Evolutionary conservation across 2,888 invertebrate genomes (phyloP), one percentile per base, ranked within the genome.

Genomic region (Stenurella melanura): DNA sequence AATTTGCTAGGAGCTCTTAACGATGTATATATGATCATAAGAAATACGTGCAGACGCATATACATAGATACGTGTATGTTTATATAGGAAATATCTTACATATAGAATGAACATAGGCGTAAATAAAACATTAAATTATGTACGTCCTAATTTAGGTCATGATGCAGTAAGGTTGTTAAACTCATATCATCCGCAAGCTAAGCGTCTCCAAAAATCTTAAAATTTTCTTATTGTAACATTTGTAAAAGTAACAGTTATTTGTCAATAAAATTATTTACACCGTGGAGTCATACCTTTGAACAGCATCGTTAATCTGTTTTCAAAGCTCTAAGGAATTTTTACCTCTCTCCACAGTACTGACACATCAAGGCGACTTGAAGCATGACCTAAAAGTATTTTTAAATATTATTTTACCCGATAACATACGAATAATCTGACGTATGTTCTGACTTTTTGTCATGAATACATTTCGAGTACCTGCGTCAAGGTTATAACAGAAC

Each of bases 151-250:
- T 78, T 76, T 77, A 78, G 80, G 80, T 80, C 80, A 80, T 73
- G 75, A 77, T 80, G 80, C 63, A 64, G 78, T 74, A 60, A 80
- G 80, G 80, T 78, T 80, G 73, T 77, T 80, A 78, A 74, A 78
- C 80, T 64, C 66, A 57, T 74, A 50, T 69, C 69, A 56, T 57
- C 34, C 38, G 34, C 12, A 6, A 50, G 50, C n/a, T 42, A 30
- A n/a, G 12, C 38, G 63, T 60, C 26, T 18, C 1, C n/a, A 50
- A 50, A 12, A 50, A 50, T 50, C 50, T 50, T 5, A 50, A n/a
- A 17, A 50, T 50, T 50, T 50, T n/a, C 50, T n/a, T 42, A 42
- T 15, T 15, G 6, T 50, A 50, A 50, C 15, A n/a, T n/a, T 50
- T 50, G 15, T 50, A 50, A 50, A 50, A 50, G 50, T 50, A 50